Evolutionary conservation across 2,797 vertebrate species (phyloP).

Genomic region (Eulemur albifrons): DNA sequence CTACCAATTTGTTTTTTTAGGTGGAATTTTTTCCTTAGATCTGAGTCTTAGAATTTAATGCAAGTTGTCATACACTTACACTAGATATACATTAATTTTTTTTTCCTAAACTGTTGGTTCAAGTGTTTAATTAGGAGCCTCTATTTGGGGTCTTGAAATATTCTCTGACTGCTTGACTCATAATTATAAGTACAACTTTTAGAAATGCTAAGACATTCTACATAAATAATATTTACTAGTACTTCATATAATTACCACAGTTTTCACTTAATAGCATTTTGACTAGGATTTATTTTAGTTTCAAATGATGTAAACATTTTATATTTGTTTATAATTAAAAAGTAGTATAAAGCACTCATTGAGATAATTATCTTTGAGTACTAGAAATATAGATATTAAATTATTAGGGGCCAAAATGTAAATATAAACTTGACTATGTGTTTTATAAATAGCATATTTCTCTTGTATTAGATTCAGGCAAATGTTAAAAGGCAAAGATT

Average conservation of each 20-base stretch:
- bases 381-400: constrained; percentile 8
- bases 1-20: background rate
- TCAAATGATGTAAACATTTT: constrained; percentile 47
- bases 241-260: background rate
- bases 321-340: constrained; percentile 54
- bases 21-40: background rate
- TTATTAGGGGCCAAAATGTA: background rate
- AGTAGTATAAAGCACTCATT: constrained; percentile 43
- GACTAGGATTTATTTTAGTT: constrained; percentile 52
- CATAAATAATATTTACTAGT: constrained; percentile 43
- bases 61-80: background rate
- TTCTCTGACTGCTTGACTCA: background rate
- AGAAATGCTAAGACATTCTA: constrained; percentile 39
- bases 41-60: background rate
- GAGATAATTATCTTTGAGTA: constrained; percentile 51
- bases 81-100: background rate
- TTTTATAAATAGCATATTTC: background rate
- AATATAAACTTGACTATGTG: background rate
- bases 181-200: background rate
- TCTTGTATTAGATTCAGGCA: background rate
- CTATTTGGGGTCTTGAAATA: background rate
- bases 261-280: constrained; percentile 53
- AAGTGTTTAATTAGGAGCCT: background rate
- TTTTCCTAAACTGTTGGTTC: background rate
- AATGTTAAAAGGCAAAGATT: background rate